Percentiles rank a stretch among this genome's conserved stretches.
phyloP scores from a whole-genome alignment of 2,888 invertebrate genomes.

The Cabera pusaria region DNA sequence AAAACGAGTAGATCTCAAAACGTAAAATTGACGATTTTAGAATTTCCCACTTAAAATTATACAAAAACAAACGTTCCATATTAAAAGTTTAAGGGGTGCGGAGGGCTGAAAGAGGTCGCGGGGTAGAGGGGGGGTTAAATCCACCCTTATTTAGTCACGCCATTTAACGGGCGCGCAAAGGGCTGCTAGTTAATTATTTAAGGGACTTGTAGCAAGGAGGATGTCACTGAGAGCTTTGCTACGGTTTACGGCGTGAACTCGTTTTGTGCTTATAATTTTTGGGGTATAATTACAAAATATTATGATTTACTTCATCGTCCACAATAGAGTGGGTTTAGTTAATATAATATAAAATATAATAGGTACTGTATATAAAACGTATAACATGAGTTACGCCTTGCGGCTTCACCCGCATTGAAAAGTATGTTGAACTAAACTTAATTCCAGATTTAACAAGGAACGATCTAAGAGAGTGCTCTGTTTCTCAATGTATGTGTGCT shows the following conservation, averaged over 20 bases:
- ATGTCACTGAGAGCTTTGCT: constrained; percentile 44
- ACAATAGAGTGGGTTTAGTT: no score
- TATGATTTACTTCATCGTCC: no score
- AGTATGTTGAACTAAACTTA: no score
- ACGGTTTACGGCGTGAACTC: constrained; percentile 16
- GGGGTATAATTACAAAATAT: constrained; percentile 21
- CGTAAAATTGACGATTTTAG: no score
- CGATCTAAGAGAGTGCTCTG: no score
- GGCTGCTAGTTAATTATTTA: constrained; percentile 72
- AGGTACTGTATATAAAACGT: no score
- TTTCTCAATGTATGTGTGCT: no score
- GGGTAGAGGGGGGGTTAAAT: constrained; percentile 31
- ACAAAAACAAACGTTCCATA: constrained; percentile 59
- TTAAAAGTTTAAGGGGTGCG: constrained; percentile 60
- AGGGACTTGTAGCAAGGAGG: constrained; percentile 38
- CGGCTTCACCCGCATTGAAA: no score
- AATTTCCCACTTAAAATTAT: constrained; percentile 54
- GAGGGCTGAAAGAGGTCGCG: constrained; percentile 32
- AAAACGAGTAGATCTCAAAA: no score
- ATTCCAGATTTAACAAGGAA: no score
- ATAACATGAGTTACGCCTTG: no score
- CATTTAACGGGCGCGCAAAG: constrained; percentile 76
- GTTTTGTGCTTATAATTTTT: constrained; percentile 23
- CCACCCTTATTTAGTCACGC: constrained; percentile 77
- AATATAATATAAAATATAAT: no score